Evolutionary conservation across 2,888 invertebrate genomes (phyloP), one percentile per base, ranked within the genome.

Genomic region (Parascotia fuliginaria): DNA sequence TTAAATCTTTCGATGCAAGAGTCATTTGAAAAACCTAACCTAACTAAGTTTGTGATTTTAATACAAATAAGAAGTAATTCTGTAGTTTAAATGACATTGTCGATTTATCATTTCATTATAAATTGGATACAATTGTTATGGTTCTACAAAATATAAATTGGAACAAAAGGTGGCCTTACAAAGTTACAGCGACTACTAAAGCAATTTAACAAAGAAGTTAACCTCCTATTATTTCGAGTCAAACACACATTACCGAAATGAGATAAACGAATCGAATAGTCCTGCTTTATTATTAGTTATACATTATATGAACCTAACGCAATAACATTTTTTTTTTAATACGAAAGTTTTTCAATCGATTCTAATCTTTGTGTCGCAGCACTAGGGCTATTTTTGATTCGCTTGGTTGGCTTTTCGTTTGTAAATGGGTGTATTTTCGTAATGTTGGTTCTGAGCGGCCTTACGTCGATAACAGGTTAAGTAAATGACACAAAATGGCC

Each of bases 401-500:
- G 42, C 37, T 40, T 27, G 34, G 40, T 47, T 57, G 65, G 52
- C 59, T 65, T 60, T 55, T 16, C 55, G 47, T 56, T 55, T 48
- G 45, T 56, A 61, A 56, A 61, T 58, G 59, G 58, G 42, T 59
- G 58, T 69, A 66, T 67, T 70, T 73, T 73, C 64, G 65, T 73
- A 70, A 72, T 62, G 66, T 72, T 68, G 66, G 70, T 7, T 71
- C 75, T 49, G 60, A 46, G 51, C 70, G 70, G 61, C 65, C 73
- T 73, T 55, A 73, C 69, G 73, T 73, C 83, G 79, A 85, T 84
- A 85, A 85, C 83, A 83, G 85, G 82, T 84, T 85, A 85, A 87
- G 85, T 85, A 83, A 87, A 85, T 85, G 85, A 85, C 81, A 85
- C 73, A 85, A 82, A 86, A 85, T 84, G 79, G 76, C 77, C 71